A percentile compares a stretch with the other conserved stretches of the same genome.
Conservation (phyloP, 1,140 invertebrate genomes). For the Laodelphax striatellus region DNA sequence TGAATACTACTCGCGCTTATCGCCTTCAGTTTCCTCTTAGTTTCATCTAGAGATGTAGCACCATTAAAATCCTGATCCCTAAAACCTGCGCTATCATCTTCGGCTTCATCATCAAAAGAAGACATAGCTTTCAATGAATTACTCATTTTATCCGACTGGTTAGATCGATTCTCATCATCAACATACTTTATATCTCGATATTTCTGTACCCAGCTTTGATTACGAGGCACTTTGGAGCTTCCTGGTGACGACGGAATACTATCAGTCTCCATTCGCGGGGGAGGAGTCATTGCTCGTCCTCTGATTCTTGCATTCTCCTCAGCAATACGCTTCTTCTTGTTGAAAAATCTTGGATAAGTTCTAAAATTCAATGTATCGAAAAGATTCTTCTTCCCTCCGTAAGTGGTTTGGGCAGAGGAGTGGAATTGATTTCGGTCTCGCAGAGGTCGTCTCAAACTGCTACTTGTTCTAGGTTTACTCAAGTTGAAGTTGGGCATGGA, state of each 20-base stretch:
- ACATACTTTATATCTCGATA: constrained; percentile 21
- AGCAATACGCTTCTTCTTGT: constrained; percentile 37
- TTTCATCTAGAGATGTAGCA: constrained; percentile 13
- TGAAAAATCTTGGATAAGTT: constrained; percentile 62
- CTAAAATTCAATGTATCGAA: constrained; percentile 53
- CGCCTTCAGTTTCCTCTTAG: constrained; percentile 11
- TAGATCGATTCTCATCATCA: constrained; percentile 15
- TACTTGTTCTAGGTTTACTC: constrained; percentile 9
- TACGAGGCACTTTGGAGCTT: constrained; percentile 8
- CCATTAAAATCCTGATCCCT: constrained; percentile 21
- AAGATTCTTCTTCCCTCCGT: constrained; percentile 33
- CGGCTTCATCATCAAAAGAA: constrained; percentile 16
- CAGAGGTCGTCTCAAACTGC: constrained; percentile 20
- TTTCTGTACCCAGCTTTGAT: constrained; percentile 13
- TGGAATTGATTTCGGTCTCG: constrained; percentile 14
- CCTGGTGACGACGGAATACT: constrained; percentile 13
- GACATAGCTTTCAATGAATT: background rate
- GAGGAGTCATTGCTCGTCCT: constrained; percentile 13
- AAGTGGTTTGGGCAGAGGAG: constrained; percentile 2
- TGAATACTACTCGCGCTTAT: constrained; percentile 22
- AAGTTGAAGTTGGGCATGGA: constrained; percentile 15
- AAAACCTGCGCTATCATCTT: constrained; percentile 16
- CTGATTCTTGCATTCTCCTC: constrained; percentile 7
- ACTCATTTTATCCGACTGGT: constrained; percentile 14
- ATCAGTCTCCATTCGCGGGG: constrained; percentile 15